Conservation (phyloP, 2,888 invertebrate species). For the Parasteatoda lunata region DNA sequence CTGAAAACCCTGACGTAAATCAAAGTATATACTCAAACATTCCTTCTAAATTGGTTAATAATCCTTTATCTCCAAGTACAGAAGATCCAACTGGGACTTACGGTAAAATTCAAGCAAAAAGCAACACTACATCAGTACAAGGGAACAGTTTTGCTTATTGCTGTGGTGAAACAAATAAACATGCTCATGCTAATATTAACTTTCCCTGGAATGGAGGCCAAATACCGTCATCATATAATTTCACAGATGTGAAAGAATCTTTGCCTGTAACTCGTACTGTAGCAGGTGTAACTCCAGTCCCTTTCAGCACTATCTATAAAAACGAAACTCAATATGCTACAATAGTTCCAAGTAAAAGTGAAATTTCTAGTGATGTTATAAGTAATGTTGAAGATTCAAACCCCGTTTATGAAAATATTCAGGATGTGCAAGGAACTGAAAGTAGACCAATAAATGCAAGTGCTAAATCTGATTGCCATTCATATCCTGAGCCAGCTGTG, state of each 20-base stretch:
- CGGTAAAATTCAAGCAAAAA: slow-evolving; percentile 49
- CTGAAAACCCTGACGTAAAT: slow-evolving; percentile 32
- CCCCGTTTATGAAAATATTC: slow-evolving; percentile 61
- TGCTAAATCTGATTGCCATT: not conserved
- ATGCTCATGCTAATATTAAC: slow-evolving; percentile 43
- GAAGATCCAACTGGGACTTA: slow-evolving; percentile 42
- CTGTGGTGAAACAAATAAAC: slow-evolving; percentile 53
- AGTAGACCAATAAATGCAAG: slow-evolving; percentile 2
- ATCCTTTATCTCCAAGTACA: not conserved
- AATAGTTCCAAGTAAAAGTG: not conserved
- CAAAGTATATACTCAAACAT: slow-evolving; percentile 52
- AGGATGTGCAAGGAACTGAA: slow-evolving; percentile 34
- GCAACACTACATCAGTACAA: slow-evolving; percentile 8
- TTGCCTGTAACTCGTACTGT: slow-evolving; percentile 4
- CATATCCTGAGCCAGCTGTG: not conserved
- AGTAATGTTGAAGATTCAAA: slow-evolving; percentile 14
- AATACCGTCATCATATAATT: slow-evolving; percentile 8
- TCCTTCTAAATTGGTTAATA: slow-evolving; percentile 25
- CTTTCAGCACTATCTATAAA: not conserved
- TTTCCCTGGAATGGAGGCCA: slow-evolving; percentile 56
- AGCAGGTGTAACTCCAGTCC: slow-evolving; percentile 4
- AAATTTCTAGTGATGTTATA: slow-evolving; percentile 7
- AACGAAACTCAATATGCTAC: slow-evolving; percentile 13
- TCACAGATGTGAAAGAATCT: slow-evolving; percentile 12
- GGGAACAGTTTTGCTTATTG: slow-evolving; percentile 63